phyloP scores from a whole-genome alignment of 2,888 invertebrate genomes.

The Agonopterix arenella region DNA sequence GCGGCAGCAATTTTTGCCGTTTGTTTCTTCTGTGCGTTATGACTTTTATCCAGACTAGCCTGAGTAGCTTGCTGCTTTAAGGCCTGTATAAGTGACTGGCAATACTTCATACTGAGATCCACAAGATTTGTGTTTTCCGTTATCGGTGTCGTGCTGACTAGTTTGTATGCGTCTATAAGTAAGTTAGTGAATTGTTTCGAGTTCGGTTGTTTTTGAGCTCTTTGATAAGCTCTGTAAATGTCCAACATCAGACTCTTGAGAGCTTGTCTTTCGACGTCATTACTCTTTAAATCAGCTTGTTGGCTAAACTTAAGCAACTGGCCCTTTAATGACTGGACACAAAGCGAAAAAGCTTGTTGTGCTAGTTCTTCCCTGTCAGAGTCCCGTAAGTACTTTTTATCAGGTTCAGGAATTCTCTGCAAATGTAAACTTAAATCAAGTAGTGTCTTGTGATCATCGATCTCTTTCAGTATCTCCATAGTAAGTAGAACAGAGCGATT shows the following conservation, averaged over 20 bases:
- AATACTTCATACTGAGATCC: slow-evolving; percentile 83
- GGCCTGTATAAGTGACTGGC: slow-evolving; percentile 78
- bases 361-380: slow-evolving; percentile 88
- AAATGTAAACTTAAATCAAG: slow-evolving; percentile 88
- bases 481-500: slow-evolving; percentile 88
- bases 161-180: slow-evolving; percentile 83
- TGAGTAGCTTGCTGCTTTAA: slow-evolving; percentile 74
- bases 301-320: slow-evolving; percentile 75
- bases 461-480: slow-evolving; percentile 87
- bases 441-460: slow-evolving; percentile 87
- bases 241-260: slow-evolving; percentile 72
- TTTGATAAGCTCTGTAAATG: slow-evolving; percentile 82
- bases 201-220: slow-evolving; percentile 78
- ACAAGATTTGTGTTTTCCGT: slow-evolving; percentile 79
- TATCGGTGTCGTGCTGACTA: slow-evolving; percentile 77
- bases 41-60: slow-evolving; percentile 50
- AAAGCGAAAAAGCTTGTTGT: slow-evolving; percentile 85
- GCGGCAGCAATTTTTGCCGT: slow-evolving; percentile 25
- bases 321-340: slow-evolving; percentile 82
- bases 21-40: slow-evolving; percentile 56
- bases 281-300: slow-evolving; percentile 62
- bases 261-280: slow-evolving; percentile 65
- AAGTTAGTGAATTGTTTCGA: slow-evolving; percentile 79
- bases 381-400: slow-evolving; percentile 93
- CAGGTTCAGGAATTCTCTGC: slow-evolving; percentile 87